Evolutionary conservation across 2,888 invertebrate genomes (phyloP), one percentile per base, ranked within the genome.

Genomic region (Mythimna ferrago): DNA sequence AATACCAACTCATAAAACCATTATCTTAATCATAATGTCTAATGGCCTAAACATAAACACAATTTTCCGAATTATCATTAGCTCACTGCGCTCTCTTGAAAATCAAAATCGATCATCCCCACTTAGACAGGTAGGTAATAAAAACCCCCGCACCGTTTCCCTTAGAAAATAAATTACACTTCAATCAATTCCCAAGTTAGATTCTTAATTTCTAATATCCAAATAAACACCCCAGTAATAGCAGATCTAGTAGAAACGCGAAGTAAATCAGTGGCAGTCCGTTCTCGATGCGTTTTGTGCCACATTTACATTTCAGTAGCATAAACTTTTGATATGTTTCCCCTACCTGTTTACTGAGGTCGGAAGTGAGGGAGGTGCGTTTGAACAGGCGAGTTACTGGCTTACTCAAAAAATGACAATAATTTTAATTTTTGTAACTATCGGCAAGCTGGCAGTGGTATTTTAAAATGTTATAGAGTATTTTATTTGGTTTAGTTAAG

Each of bases 261-360:
- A 68, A 65, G 53, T 78, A 70, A 80, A 80, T 76, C 76, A 67
- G 58, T 66, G 69, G 60, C n/a, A 19, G 67, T 71, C 58, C 80
- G 80, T 81, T 80, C 82, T 72, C 73, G 73, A 80, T 71, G 70
- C 83, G 82, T 88, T 87, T 88, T 88, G 88, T 90, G 86, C 85
- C 88, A 88, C 90, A 90, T 89, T 91, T 89, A 90, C 89, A 88
- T 91, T 92, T 90, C 93, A 89, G 93, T 94, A 93, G 93, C 93
- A 87, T 93, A 90, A 93, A 92, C 92, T 91, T 91, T 90, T 92
- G 89, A 92, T 91, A 90, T 92, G 94, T 93, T 93, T 92, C 92
- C 92, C 93, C 93, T 93, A 93, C 93, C 94, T 93, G 93, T 93
- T 94, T 93, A 93, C 91, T 85, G 88, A 80, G 88, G 90, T 92